A percentile compares a stretch with the other conserved stretches of the same genome.
Conservation (phyloP, 2,797 vertebrate species). For the Lithobates pipiens region DNA sequence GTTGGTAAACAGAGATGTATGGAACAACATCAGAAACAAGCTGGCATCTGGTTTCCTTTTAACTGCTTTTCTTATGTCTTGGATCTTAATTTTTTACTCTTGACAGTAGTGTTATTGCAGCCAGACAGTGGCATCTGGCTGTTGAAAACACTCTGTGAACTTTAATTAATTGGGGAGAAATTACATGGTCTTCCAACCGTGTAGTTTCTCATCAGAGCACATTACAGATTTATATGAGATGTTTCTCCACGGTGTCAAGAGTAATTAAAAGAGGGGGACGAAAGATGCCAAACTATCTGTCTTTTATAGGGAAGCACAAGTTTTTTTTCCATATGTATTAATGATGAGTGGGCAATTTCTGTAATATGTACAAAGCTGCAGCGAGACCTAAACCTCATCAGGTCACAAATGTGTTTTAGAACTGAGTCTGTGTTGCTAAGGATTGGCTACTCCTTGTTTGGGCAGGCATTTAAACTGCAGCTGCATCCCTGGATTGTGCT, state of each 20-base stretch:
- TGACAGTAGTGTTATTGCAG: conserved; percentile 96
- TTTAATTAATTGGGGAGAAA: conserved; percentile 99
- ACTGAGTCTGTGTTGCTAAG: neutral
- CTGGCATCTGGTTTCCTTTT: conserved; percentile 89
- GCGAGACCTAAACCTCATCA: conserved; percentile 12
- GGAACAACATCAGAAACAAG: conserved; percentile 81
- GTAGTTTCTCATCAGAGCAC: conserved; percentile 99
- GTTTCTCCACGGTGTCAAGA: conserved; percentile 99
- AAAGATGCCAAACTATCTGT: conserved; percentile 82
- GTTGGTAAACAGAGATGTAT: conserved; percentile 80
- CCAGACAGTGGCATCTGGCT: conserved; percentile 97
- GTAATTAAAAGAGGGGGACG: conserved; percentile 96
- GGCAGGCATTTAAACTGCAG: conserved; percentile 11
- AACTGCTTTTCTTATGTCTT: conserved; percentile 89
- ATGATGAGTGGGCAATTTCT: conserved; percentile 56
- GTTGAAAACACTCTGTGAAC: conserved; percentile 82
- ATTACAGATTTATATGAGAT: conserved; percentile 99
- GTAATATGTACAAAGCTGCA: conserved; percentile 17
- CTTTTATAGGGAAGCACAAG: conserved; percentile 78
- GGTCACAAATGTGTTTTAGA: conserved; percentile 12
- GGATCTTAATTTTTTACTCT: conserved; percentile 97
- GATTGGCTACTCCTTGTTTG: conserved; percentile 11
- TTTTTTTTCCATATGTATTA: conserved; percentile 71
- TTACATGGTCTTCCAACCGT: conserved; percentile 99
- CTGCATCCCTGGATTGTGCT: conserved; percentile 1